A percentile compares a stretch with the other conserved stretches of the same genome.
Evolutionary conservation across 23 tunicate species (phyloP).

Genomic region (Ascidia mentula): DNA sequence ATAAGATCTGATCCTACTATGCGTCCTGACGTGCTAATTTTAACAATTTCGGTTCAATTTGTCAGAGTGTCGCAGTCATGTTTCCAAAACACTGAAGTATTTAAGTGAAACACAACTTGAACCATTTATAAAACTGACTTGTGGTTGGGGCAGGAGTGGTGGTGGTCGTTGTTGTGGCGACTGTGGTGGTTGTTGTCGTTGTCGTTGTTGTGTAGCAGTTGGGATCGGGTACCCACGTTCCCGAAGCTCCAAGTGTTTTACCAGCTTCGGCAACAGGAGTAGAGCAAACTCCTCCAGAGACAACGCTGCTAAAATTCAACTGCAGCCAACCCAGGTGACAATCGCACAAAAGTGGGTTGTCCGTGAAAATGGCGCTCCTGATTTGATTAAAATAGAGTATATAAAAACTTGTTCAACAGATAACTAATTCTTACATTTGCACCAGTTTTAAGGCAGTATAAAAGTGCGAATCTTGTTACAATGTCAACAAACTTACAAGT

Average conservation of each 20-base stretch:
- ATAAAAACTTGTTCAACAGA: background rate
- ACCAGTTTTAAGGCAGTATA: background rate
- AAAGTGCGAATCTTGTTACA: too few relatives aligned
- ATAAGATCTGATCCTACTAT: too few relatives aligned
- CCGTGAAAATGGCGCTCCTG: conserved; percentile 34
- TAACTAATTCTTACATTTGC: background rate
- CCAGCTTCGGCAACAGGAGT: conserved; percentile 36
- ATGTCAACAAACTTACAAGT: background rate
- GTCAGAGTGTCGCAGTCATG: too few relatives aligned
- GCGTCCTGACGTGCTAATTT: too few relatives aligned
- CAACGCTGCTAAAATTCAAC: conserved; percentile 26
- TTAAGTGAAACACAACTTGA: too few relatives aligned
- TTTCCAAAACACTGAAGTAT: too few relatives aligned
- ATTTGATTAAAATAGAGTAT: background rate
- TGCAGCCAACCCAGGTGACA: conserved; percentile 75
- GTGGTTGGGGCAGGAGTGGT: too few relatives aligned
- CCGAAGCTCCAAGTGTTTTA: conserved; percentile 43
- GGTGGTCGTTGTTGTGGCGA: too few relatives aligned
- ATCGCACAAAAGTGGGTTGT: conserved; percentile 54
- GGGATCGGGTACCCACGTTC: conserved; percentile 51
- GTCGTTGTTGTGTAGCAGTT: conserved; percentile 27
- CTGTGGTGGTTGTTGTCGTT: conserved; percentile 20
- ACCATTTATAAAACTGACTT: too few relatives aligned
- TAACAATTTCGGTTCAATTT: too few relatives aligned
- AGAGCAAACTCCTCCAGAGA: conserved; percentile 55